phyloP scores from a whole-genome alignment of 2,888 invertebrate genomes.

The Dryocosmus kuriphilus region DNA sequence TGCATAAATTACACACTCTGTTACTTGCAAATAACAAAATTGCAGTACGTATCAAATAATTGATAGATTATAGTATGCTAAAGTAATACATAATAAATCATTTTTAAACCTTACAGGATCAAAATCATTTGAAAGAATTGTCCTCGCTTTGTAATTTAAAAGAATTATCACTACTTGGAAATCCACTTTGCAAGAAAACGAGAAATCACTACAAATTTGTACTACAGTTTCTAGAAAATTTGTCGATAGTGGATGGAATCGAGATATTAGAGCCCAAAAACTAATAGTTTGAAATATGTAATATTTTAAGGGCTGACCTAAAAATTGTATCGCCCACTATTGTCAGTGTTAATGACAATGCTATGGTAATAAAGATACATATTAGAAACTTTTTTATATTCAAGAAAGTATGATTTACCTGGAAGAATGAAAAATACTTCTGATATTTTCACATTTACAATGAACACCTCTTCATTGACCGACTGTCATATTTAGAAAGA shows the following conservation, averaged over 20 bases:
- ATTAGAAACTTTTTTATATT: too few species aligned
- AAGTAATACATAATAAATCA: not conserved
- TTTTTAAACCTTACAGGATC: not conserved
- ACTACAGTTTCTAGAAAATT: not conserved
- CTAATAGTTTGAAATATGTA: too few species aligned
- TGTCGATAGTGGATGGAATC: not conserved
- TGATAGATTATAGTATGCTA: not conserved
- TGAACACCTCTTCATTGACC: too few species aligned
- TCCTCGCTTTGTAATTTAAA: not conserved
- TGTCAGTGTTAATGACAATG: too few species aligned
- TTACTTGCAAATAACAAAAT: constrained; percentile 61
- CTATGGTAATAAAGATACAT: too few species aligned
- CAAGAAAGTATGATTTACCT: too few species aligned
- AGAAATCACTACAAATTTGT: constrained; percentile 22
- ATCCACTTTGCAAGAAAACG: constrained; percentile 10
- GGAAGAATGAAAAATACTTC: too few species aligned
- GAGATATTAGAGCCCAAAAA: constrained; percentile 37
- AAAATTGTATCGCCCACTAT: too few species aligned
- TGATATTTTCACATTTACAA: too few species aligned
- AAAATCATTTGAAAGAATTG: not conserved
- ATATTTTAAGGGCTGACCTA: too few species aligned
- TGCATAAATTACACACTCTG: constrained; percentile 55
- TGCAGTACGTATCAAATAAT: constrained; percentile 50
- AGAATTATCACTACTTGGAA: constrained; percentile 12
- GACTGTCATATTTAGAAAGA: too few species aligned